phyloP scores from a whole-genome alignment of 2,797 vertebrate genomes.

The Sebastes reedi region DNA sequence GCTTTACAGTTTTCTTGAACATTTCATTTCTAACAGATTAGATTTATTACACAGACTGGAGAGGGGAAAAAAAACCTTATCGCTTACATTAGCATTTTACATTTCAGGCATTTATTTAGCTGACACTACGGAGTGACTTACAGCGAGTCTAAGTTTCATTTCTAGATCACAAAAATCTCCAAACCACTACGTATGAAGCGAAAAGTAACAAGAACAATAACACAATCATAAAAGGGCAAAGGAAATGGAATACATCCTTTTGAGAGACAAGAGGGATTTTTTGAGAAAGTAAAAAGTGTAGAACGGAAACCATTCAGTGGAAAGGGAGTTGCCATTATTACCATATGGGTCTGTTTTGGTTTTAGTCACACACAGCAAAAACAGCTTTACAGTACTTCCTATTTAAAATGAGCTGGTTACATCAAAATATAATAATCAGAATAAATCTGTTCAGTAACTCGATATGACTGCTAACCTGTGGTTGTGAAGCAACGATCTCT shows the following conservation, averaged over 20 bases:
- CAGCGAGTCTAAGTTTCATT: background rate
- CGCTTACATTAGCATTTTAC: background rate
- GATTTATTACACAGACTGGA: background rate
- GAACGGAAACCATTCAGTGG: slow-evolving; percentile 7
- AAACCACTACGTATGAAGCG: background rate
- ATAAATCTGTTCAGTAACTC: background rate
- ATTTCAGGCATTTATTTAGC: background rate
- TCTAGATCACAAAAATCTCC: background rate
- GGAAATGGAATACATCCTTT: slow-evolving; percentile 4
- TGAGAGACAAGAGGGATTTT: slow-evolving; percentile 17
- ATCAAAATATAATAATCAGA: background rate
- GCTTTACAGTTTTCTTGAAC: background rate
- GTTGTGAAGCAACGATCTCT: slow-evolving; percentile 36
- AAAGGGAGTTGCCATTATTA: background rate
- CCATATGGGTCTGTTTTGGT: background rate
- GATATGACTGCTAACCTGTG: slow-evolving; percentile 73
- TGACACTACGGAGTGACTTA: background rate
- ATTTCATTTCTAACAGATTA: background rate
- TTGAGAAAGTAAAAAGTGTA: background rate
- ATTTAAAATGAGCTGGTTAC: background rate
- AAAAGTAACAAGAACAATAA: background rate
- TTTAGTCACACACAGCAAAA: slow-evolving; percentile 25
- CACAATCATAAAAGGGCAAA: background rate
- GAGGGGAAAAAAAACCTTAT: background rate
- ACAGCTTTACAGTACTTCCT: background rate